A percentile compares a stretch with the other conserved stretches of the same genome.
Conservation (phyloP, 1,140 invertebrate genomes). For the Tetramorium parvispinum region DNA sequence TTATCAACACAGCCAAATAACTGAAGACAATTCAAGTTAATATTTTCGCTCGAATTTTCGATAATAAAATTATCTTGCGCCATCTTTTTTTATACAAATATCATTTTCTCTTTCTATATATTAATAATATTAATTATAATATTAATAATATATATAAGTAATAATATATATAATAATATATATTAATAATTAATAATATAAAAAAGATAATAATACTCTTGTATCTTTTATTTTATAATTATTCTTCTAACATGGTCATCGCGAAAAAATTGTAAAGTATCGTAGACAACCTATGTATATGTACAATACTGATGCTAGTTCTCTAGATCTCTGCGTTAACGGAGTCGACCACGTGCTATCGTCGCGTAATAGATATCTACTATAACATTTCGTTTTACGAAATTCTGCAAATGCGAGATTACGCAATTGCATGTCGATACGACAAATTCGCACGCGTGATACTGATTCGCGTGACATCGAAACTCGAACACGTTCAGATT, state of each 20-base stretch:
- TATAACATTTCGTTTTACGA: neutral
- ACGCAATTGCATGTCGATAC: neutral
- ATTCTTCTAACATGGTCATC: too few relatives aligned
- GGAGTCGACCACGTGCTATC: conserved; percentile 15
- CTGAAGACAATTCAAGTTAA: conserved; percentile 5
- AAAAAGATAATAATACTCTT: too few relatives aligned
- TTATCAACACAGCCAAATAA: conserved; percentile 18
- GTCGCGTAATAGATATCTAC: conserved; percentile 10
- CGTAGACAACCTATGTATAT: neutral
- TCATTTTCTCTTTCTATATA: neutral
- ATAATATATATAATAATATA: too few relatives aligned
- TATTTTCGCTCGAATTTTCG: neutral
- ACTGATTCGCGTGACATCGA: neutral
- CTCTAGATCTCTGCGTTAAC: neutral
- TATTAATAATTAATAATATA: too few relatives aligned
- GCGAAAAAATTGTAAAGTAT: neutral
- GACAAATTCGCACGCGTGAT: neutral
- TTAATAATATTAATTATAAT: too few relatives aligned
- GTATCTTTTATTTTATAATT: too few relatives aligned
- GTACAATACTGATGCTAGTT: neutral
- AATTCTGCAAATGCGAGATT: conserved; percentile 29
- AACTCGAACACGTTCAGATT: neutral
- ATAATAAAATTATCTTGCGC: neutral
- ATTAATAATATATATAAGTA: too few relatives aligned
- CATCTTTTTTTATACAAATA: neutral